These are phyloP conservation scores for Scartelaos histophorus DNA, from an alignment of 2,113 vertebrate genomes.

Conservation along the genomic window DNA sequence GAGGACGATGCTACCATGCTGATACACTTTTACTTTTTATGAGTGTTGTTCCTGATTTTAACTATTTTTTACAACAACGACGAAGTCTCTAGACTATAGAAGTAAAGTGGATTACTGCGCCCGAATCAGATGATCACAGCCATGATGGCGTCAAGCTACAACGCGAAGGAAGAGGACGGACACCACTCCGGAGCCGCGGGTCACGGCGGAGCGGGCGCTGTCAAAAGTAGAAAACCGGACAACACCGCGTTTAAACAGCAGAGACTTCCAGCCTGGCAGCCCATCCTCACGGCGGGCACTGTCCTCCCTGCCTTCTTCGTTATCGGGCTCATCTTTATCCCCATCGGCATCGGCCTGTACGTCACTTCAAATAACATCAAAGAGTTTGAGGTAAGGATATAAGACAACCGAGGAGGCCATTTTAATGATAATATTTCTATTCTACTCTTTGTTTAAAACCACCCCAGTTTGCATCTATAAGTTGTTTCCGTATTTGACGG, in stretches of 20 bases:
- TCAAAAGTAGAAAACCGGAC: constrained; percentile 89
- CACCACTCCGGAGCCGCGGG: constrained; percentile 63
- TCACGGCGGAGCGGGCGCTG: constrained; percentile 61
- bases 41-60: neutral
- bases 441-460: neutral
- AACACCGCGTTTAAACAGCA: constrained; percentile 98
- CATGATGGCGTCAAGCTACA: constrained; percentile 90
- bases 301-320: constrained; percentile 95
- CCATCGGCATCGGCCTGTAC: constrained; percentile 94
- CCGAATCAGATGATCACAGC: constrained; percentile 46
- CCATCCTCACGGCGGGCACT: constrained; percentile 93
- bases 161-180: constrained; percentile 87
- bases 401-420: neutral
- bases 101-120: constrained; percentile 38
- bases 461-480: neutral
- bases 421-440: neutral
- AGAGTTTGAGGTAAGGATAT: constrained; percentile 85
- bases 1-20: neutral
- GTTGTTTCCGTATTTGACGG: neutral
- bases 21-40: rapidly evolving
- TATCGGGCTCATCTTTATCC: constrained; percentile 95
- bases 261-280: constrained; percentile 94
- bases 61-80: neutral
- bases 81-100: neutral
- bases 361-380: constrained; percentile 96